Conservation (phyloP, 1,140 invertebrate genomes). For the Geopemphigus sp. region DNA sequence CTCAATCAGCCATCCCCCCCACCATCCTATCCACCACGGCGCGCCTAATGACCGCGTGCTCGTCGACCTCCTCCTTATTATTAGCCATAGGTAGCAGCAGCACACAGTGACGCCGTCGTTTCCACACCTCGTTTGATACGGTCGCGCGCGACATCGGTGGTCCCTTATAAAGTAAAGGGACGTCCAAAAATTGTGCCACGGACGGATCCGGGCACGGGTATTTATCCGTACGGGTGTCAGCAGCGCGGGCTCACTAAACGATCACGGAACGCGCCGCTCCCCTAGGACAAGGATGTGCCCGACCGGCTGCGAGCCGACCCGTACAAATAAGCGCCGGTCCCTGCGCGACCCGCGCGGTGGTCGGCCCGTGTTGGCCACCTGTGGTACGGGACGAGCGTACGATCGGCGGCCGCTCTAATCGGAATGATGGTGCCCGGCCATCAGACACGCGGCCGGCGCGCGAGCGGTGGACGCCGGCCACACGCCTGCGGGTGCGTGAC, state of each 20-base stretch:
- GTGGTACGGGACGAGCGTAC: too few relatives aligned
- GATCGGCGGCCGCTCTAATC: too few relatives aligned
- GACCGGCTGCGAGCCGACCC: fast-evolving
- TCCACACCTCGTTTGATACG: too few relatives aligned
- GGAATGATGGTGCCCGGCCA: too few relatives aligned
- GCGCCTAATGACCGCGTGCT: too few relatives aligned
- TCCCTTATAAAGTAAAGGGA: constrained; percentile 49
- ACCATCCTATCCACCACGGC: too few relatives aligned
- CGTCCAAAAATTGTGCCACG: constrained; percentile 47
- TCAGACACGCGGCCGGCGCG: too few relatives aligned
- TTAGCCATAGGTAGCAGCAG: too few relatives aligned
- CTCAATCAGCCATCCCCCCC: too few relatives aligned
- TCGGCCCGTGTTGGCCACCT: background rate
- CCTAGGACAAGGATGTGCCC: constrained; percentile 35
- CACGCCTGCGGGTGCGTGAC: background rate
- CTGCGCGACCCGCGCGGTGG: background rate
- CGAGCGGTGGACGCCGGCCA: too few relatives aligned
- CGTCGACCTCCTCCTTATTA: too few relatives aligned
- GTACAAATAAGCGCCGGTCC: background rate
- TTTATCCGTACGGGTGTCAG: constrained; percentile 27
- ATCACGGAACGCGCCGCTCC: constrained; percentile 43
- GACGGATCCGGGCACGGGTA: constrained; percentile 6
- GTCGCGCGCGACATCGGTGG: background rate
- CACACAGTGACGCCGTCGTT: too few relatives aligned
- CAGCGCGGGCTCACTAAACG: constrained; percentile 44